Evolutionary conservation across 2,888 invertebrate species (phyloP).

Genomic region (Limnephilus marmoratus): DNA sequence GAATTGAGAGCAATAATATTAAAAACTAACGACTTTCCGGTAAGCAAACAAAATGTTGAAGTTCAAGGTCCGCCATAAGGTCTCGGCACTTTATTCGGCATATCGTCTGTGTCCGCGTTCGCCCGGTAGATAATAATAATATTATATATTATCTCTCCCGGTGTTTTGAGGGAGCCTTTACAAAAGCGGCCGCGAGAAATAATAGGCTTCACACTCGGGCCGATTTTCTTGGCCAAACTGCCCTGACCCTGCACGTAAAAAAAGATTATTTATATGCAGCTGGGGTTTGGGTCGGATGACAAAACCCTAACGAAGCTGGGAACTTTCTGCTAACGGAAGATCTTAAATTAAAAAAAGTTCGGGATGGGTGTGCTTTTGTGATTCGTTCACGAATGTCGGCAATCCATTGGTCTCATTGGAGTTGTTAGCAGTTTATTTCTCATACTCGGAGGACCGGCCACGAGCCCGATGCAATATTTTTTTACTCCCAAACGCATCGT

Average conservation of each 20-base stretch:
- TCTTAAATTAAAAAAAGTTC: background rate
- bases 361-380: background rate
- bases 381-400: background rate
- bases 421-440: slow-evolving; percentile 1
- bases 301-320: background rate
- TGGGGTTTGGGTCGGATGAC: background rate
- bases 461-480: background rate
- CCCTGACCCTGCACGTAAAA: slow-evolving; percentile 23
- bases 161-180: background rate
- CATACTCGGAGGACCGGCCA: background rate
- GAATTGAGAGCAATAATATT: no score
- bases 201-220: slow-evolving; percentile 3
- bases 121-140: background rate
- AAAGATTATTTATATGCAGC: slow-evolving; percentile 30
- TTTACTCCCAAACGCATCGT: background rate
- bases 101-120: background rate
- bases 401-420: background rate
- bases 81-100: background rate
- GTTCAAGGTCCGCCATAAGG: background rate
- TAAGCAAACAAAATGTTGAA: background rate
- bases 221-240: background rate
- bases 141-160: background rate
- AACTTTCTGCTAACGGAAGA: background rate
- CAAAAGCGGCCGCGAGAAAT: background rate
- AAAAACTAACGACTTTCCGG: background rate